Base-by-base conservation (phyloP, 2,888 invertebrate species). In the Heterodera filipjevi region DNA sequence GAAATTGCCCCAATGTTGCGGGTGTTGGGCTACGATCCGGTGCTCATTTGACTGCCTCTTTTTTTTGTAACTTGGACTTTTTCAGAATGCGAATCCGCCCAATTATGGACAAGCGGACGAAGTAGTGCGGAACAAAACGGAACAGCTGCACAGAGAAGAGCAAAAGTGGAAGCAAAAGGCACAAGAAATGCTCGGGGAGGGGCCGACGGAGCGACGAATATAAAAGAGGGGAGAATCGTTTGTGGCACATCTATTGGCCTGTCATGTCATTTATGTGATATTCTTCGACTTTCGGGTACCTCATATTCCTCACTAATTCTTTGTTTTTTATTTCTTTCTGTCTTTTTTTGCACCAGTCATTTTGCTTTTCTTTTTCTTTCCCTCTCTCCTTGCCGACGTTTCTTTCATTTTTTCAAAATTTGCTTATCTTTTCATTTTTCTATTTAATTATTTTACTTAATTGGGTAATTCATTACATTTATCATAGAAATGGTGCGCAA, bases 11-110 rank as follows among this genome's bases (percentile, higher is more conserved):
- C 89, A 3, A 89, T 89, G 89, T 82, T 89, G 33, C 78, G 78
- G 44, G 83, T 80, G 49, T 82, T 89, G 10, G 91, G 97, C 82
- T 99, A 99, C 91, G 96, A 98, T 92, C 97, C 98, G 46, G 75
- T 75, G 27, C 22, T 14, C n/a, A 19, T 59, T 59, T 59, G 22
- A 19, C 32, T 33, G 10, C 68, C 19, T 3, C 33, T 19, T 35
- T 68, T 32, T 27, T n/a, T 59, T 59, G 5, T 27, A 22, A 68
- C 12, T 68, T 10, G 22, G 12, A 12, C 14, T 22, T 35, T 53
- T 39, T 66, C 10, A 64, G 75, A 93, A 94, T 90, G 94, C 94
- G 87, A 97, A 96, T 92, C 96, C 97, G 82, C 98, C 98, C 82
- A 93, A 93, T 90, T 99, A 99, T 92, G 87, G 87, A 49, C 86